Evolutionary conservation across 1,140 invertebrate species (phyloP).

Genomic region (Octopus sinensis): DNA sequence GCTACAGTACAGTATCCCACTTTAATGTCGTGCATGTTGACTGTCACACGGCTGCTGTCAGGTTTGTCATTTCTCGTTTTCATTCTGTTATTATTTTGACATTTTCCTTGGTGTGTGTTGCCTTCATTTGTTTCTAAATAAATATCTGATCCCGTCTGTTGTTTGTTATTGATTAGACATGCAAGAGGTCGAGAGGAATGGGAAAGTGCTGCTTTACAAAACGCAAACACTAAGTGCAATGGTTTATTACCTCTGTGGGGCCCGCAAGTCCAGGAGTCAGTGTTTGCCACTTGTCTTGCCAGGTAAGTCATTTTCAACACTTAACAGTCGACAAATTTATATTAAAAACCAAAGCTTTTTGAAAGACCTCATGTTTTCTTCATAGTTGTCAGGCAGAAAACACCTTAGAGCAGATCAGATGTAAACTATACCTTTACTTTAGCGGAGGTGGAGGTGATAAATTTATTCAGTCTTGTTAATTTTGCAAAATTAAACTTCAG

Average conservation of each 20-base stretch:
- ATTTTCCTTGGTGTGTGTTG: neutral
- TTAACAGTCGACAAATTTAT: too few relatives aligned
- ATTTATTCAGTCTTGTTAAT: too few relatives aligned
- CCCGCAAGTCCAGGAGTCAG: constrained; percentile 89
- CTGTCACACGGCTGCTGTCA: constrained; percentile 94
- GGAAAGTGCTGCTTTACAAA: constrained; percentile 95
- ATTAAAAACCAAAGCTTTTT: too few relatives aligned
- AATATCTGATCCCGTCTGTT: neutral
- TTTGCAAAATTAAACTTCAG: too few relatives aligned
- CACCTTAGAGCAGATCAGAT: too few relatives aligned
- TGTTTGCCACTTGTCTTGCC: constrained; percentile 89
- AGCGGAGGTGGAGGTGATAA: too few relatives aligned
- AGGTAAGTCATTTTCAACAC: constrained; percentile 61
- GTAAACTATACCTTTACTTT: too few relatives aligned
- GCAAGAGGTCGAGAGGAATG: constrained; percentile 84
- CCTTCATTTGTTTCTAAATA: neutral
- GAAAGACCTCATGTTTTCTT: too few relatives aligned
- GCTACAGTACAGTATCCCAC: constrained; percentile 91
- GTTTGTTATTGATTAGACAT: constrained; percentile 54
- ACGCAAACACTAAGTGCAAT: constrained; percentile 96
- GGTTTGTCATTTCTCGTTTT: constrained; percentile 53
- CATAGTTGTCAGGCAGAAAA: too few relatives aligned
- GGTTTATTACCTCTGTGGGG: constrained; percentile 94
- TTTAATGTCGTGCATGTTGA: constrained; percentile 98
- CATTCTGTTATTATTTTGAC: neutral